phyloP scores from a whole-genome alignment of 2,888 invertebrate species.

The Toxonevra muliebris region DNA sequence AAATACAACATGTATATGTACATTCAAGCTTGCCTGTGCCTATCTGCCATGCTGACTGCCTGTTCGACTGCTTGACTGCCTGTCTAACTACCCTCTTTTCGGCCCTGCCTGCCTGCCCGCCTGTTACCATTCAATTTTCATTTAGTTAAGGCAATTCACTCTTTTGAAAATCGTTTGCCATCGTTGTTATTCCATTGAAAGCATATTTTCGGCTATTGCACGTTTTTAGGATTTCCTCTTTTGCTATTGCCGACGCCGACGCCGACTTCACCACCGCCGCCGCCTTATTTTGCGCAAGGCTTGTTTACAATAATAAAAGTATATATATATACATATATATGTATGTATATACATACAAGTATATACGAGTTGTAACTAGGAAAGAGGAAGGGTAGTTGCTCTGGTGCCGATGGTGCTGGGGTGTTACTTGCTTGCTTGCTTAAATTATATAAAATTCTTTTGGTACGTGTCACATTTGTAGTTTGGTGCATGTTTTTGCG shows the following conservation, averaged over 20 bases:
- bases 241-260: no score
- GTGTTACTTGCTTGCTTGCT: no score
- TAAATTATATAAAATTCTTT: no score
- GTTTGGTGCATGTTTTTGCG: no score
- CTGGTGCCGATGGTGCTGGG: no score
- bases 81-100: not conserved
- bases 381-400: no score
- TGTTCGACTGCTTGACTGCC: not conserved
- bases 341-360: no score
- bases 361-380: no score
- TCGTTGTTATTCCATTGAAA: slow-evolving; percentile 4
- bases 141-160: no score
- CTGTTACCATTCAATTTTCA: not conserved
- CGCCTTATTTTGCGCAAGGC: not conserved
- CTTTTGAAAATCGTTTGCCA: not conserved
- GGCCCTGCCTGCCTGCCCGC: not conserved
- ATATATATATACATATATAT: no score
- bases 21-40: not conserved
- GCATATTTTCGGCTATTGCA: slow-evolving; percentile 48
- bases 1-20: not conserved
- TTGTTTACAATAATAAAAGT: no score
- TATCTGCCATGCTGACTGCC: not conserved
- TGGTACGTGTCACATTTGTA: no score
- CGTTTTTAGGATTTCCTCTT: slow-evolving; percentile 28
- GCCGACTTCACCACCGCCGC: not conserved